Evolutionary conservation across 2,797 vertebrate genomes (phyloP).

Genomic region (Pempheris klunzingeri): DNA sequence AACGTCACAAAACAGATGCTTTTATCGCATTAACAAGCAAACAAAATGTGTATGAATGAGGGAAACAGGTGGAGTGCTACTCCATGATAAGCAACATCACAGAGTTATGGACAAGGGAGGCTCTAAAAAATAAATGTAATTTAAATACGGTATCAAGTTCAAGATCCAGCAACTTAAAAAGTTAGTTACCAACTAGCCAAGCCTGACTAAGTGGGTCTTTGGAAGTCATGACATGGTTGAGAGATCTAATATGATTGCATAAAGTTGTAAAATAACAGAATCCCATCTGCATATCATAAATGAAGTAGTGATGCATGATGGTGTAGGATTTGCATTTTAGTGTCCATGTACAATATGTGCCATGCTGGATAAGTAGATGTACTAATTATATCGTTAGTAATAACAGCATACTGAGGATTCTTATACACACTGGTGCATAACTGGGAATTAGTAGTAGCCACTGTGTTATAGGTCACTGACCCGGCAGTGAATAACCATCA

Average conservation of each 20-base stretch:
- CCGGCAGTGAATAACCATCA: not conserved
- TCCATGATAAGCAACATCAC: slow-evolving; percentile 16
- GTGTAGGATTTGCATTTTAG: slow-evolving; percentile 18
- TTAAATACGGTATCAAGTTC: slow-evolving; percentile 19
- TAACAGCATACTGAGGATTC: not conserved
- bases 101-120: not conserved
- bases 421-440: not conserved
- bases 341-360: not conserved
- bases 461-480: slow-evolving; percentile 7
- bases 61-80: slow-evolving; percentile 44
- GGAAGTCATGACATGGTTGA: slow-evolving; percentile 30
- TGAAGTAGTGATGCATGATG: slow-evolving; percentile 25
- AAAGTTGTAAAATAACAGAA: slow-evolving; percentile 29
- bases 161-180: slow-evolving; percentile 19
- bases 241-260: slow-evolving; percentile 21
- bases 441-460: not conserved
- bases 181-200: slow-evolving; percentile 21
- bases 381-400: too few species aligned
- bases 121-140: slow-evolving; percentile 25
- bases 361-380: too few species aligned
- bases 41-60: slow-evolving; percentile 41
- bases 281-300: slow-evolving; percentile 30
- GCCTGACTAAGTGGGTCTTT: slow-evolving; percentile 24
- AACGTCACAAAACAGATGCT: slow-evolving; percentile 60
- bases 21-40: slow-evolving; percentile 53